Percentiles rank a stretch among this genome's conserved stretches.
phyloP scores from a whole-genome alignment of 2,113 vertebrate species.

The Clarias macrocephalus region DNA sequence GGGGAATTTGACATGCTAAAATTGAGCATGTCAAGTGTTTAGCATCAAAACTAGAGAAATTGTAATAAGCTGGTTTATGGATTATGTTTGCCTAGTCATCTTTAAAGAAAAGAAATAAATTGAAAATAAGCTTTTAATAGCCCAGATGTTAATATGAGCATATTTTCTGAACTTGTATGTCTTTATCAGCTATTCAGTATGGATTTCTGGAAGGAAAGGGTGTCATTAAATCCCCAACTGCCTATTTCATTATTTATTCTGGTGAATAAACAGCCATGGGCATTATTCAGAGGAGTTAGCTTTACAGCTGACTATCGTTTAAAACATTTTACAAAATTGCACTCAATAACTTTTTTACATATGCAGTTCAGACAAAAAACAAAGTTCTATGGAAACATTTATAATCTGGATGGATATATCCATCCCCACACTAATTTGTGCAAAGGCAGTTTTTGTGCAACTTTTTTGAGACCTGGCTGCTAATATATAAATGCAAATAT shows the following conservation, averaged over 20 bases:
- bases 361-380: conserved; percentile 7
- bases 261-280: conserved; percentile 30
- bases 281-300: conserved; percentile 6
- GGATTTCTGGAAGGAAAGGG: conserved; percentile 12
- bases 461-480: neutral
- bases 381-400: neutral
- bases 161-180: neutral
- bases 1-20: neutral
- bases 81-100: neutral
- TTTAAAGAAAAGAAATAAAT: neutral
- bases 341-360: conserved; percentile 8
- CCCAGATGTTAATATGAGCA: neutral
- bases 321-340: conserved; percentile 23
- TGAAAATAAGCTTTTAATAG: neutral
- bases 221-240: conserved; percentile 38
- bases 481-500: neutral
- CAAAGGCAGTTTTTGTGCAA: neutral
- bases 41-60: neutral
- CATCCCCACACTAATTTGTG: neutral
- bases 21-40: neutral
- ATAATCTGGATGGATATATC: neutral
- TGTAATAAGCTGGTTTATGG: neutral
- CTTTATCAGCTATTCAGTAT: neutral
- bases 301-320: conserved; percentile 23
- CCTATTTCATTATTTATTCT: conserved; percentile 29